A percentile compares a stretch with the other conserved stretches of the same genome.
These are phyloP conservation scores for Acanthochromis polyacanthus DNA, from an alignment of 2,113 vertebrate species.

Conservation along the genomic window DNA sequence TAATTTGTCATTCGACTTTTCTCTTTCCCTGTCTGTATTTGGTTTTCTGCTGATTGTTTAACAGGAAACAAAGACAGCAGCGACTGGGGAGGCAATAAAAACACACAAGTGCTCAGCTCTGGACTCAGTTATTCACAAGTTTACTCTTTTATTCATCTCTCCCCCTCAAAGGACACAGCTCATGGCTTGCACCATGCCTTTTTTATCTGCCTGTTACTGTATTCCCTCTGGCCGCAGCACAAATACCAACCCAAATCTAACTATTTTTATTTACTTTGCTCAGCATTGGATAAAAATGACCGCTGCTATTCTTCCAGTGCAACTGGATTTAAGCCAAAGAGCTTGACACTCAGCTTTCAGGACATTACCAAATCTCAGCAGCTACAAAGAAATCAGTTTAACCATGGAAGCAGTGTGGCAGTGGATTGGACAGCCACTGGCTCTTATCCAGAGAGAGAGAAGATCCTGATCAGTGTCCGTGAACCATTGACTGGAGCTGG, in stretches of 20 bases:
- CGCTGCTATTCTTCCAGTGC: slow-evolving; percentile 30
- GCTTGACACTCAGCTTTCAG: slow-evolving; percentile 26
- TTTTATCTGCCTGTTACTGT: slow-evolving; percentile 31
- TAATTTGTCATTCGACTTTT: slow-evolving; percentile 44
- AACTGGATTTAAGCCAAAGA: slow-evolving; percentile 38
- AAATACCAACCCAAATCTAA: slow-evolving; percentile 38
- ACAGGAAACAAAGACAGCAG: slow-evolving; percentile 53
- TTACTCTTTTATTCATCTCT: slow-evolving; percentile 41
- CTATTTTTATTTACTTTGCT: slow-evolving; percentile 51
- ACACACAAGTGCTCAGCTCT: slow-evolving; percentile 36
- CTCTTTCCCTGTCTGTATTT: slow-evolving; percentile 9
- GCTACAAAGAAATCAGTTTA: slow-evolving; percentile 41
- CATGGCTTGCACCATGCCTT: slow-evolving; percentile 22
- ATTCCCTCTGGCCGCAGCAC: slow-evolving; percentile 28
- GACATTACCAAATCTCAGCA: slow-evolving; percentile 41
- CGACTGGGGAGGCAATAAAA: slow-evolving; percentile 36
- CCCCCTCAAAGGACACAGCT: slow-evolving; percentile 29
- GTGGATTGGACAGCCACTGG: slow-evolving; percentile 20
- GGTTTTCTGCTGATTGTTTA: slow-evolving; percentile 52
- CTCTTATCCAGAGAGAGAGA: slow-evolving; percentile 23
- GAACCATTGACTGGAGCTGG: slow-evolving; percentile 8
- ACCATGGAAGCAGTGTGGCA: slow-evolving; percentile 34
- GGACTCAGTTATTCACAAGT: slow-evolving; percentile 55
- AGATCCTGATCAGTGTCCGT: slow-evolving; percentile 33
- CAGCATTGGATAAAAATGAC: slow-evolving; percentile 34